Base-by-base conservation (phyloP, 2,797 vertebrate genomes). In the Picus viridis region DNA sequence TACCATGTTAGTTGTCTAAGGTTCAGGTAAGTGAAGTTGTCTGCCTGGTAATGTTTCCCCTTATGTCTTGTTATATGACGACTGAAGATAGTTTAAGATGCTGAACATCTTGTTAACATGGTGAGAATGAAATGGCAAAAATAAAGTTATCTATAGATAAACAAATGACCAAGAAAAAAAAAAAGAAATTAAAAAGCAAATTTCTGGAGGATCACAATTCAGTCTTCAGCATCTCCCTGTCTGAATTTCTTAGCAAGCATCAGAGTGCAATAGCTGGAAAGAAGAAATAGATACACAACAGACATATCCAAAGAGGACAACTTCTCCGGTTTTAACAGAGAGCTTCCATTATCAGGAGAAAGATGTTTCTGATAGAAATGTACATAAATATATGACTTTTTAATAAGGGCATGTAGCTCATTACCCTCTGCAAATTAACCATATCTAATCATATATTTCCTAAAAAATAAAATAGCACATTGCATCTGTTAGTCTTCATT, bases 361-460 rank as follows among this genome's bases (percentile, higher is more conserved):
- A 82, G 45, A 82, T 65, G 54, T 79, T 94, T 90, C 76, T 89
- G 41, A 34, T 86, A 58, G 47, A 84, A 79, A 83, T 65, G 64
- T 71, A 67, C 68, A 73, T 90, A 85, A 92, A 93, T 95, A 89
- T 75, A 82, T 9, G 56, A 90, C 92, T 90, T 93, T 83, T 94
- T 96, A 92, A 87, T 95, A 86, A 92, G 92, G 87, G 83, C 94
- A 83, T 91, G 92, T 94, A 93, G 80, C 84, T 96, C 91, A 90
- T 96, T 96, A 93, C 92, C 95, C 87, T 95, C 93, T 85, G 86
- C 92, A 96, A 96, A 95, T 95, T 95, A 93, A 86, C 92, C 90
- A 63, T 92, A 90, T 90, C 94, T 94, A 96, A 94, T 93, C 83
- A 58, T 95, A 90, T 90, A 94, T 95, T 96, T 95, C 93, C 92